Evolutionary conservation across 2,797 vertebrate species (phyloP), one percentile per base, ranked within the genome.

Genomic region (Thalassophryne amazonica): DNA sequence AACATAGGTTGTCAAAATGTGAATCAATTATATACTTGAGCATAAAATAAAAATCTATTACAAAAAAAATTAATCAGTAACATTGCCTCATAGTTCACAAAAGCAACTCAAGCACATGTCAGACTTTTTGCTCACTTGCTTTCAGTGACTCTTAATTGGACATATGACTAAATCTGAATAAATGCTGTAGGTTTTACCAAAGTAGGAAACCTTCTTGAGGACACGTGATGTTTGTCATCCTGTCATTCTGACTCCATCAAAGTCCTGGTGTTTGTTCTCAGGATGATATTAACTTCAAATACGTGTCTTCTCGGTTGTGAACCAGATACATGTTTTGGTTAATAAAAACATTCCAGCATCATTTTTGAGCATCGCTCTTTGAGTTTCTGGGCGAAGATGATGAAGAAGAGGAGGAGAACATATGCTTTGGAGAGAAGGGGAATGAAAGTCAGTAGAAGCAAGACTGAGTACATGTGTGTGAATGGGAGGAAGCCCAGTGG

Each of bases 261-360:
- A 39, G 8, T 23, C 33, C 14, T 50, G 49, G 27, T 45, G 47
- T 27, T 50, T 27, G 10, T 31, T 61, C 6, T 66, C 63, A 66
- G 73, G 78, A 80, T 70, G 58, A 38, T 21, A 53, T 41, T 2
- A 60, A 62, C 21, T 51, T 37, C 29, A 23, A 53, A 41, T 23
- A 42, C 56, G 58, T 58, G 16, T 59, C 34, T 3, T 12, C 39
- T 42, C 28, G 34, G 24, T 37, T 60, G 18, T 53, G 4, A 48
- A 65, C 39, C 23, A 21, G 43, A 46, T 41, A 9, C 24, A 57
- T 60, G 15, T 54, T 64, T 65, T 69, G 21, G 29, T 31, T 25
- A 84, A 69, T 82, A 85, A 86, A 81, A 11, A 24, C 47, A 40
- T 61, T 30, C 36, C 41, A 60, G 33, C 71, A 78, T 61, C 10